Conservation (phyloP, 1,140 invertebrate species). For the Drosophila serrata region DNA sequence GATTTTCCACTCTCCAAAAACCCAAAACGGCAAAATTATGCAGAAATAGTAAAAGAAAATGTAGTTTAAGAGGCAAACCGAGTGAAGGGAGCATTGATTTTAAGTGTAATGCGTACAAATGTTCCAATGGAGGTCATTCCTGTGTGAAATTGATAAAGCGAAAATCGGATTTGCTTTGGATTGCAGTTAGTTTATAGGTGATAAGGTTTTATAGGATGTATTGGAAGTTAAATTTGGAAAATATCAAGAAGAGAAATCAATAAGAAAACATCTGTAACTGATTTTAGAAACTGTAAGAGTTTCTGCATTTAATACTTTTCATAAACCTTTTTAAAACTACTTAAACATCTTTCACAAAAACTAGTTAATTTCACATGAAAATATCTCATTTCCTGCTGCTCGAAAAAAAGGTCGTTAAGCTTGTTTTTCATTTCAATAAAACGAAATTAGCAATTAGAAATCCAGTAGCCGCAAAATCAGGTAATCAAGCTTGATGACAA, state of each 20-base stretch:
- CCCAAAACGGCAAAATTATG: conserved; percentile 40
- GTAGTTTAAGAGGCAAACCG: neutral
- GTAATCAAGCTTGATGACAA: conserved; percentile 43
- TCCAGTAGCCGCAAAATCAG: conserved; percentile 14
- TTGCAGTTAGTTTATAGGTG: conserved; percentile 11
- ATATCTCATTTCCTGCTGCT: neutral
- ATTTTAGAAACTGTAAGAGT: neutral
- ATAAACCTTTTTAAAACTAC: too few species aligned
- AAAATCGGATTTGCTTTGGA: conserved; percentile 7
- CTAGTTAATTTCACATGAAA: neutral
- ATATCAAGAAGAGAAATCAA: neutral
- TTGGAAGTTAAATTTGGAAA: neutral
- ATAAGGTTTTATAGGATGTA: neutral
- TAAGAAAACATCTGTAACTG: neutral
- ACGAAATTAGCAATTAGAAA: conserved; percentile 33
- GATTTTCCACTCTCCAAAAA: conserved; percentile 26
- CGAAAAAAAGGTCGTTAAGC: neutral
- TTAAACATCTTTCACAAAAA: neutral
- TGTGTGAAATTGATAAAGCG: conserved; percentile 31
- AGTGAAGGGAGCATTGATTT: conserved; percentile 23
- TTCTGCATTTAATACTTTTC: neutral
- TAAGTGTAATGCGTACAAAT: conserved; percentile 27
- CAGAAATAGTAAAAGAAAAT: conserved; percentile 25
- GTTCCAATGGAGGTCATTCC: conserved; percentile 2
- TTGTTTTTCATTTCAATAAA: conserved; percentile 5